phyloP scores from a whole-genome alignment of 2,888 invertebrate species.

The Lacanobia wlatinum region DNA sequence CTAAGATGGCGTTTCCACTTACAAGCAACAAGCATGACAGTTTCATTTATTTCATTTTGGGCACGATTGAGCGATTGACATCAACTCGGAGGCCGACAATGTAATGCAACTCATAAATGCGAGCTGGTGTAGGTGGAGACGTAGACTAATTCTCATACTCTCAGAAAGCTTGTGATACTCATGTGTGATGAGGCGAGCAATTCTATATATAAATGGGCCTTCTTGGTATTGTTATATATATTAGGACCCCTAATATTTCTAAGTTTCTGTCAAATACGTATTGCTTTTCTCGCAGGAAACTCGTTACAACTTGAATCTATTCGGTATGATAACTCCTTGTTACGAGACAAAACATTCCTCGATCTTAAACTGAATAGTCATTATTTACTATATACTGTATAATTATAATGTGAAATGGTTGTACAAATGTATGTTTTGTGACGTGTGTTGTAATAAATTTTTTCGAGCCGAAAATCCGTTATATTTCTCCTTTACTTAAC shows the following conservation, averaged over 20 bases:
- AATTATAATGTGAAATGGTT: constrained; percentile 79
- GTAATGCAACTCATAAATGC: too few species aligned
- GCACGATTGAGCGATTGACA: too few species aligned
- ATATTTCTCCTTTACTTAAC: not conserved
- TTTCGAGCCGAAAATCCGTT: constrained; percentile 73
- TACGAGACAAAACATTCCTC: constrained; percentile 70
- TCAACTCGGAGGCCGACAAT: too few species aligned
- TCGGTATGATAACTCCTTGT: constrained; percentile 47
- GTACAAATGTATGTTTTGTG: constrained; percentile 88
- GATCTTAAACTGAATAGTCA: constrained; percentile 70
- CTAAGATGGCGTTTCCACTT: not conserved
- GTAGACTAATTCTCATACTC: not conserved
- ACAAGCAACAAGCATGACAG: too few species aligned
- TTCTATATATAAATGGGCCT: not conserved
- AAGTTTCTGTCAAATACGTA: not conserved
- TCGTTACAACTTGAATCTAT: constrained; percentile 41
- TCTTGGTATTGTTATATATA: not conserved
- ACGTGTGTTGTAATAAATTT: constrained; percentile 87
- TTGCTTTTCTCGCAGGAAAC: constrained; percentile 17
- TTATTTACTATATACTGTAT: constrained; percentile 73
- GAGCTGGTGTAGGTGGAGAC: too few species aligned
- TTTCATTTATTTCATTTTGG: too few species aligned
- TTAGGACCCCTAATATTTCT: constrained; percentile 5
- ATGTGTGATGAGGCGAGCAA: not conserved
- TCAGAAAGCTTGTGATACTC: not conserved